Conservation (phyloP, 2,888 invertebrate species). For the Leptinotarsa juncta region DNA sequence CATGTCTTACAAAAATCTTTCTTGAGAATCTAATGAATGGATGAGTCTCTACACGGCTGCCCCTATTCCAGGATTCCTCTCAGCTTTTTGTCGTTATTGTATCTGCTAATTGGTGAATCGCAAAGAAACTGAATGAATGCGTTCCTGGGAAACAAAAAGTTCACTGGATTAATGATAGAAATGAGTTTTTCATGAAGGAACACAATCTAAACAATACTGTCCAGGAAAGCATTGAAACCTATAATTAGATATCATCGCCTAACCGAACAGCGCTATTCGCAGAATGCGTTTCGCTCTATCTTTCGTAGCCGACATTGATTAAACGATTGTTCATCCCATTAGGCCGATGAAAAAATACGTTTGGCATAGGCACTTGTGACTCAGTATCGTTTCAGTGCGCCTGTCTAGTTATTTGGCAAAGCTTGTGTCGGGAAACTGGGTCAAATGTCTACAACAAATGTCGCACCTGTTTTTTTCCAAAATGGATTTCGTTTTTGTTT, state of each 20-base stretch:
- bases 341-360: constrained; percentile 1
- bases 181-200: neutral
- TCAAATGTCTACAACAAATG: constrained; percentile 32
- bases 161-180: neutral
- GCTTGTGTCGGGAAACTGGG: constrained; percentile 24
- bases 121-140: neutral
- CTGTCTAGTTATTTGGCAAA: constrained; percentile 35
- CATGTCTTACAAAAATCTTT: too few species aligned
- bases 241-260: neutral
- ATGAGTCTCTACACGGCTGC: too few species aligned
- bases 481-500: constrained; percentile 28
- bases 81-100: neutral
- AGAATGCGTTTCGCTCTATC: constrained; percentile 4
- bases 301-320: neutral
- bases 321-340: neutral
- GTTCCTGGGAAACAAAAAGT: neutral
- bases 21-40: too few species aligned
- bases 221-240: neutral
- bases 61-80: too few species aligned
- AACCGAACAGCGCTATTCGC: neutral
- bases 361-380: neutral
- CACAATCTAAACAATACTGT: neutral
- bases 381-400: constrained; percentile 16
- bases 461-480: constrained; percentile 32
- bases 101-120: neutral